Conservation (phyloP, 2,113 vertebrate species). For the Anolis carolinensis region DNA sequence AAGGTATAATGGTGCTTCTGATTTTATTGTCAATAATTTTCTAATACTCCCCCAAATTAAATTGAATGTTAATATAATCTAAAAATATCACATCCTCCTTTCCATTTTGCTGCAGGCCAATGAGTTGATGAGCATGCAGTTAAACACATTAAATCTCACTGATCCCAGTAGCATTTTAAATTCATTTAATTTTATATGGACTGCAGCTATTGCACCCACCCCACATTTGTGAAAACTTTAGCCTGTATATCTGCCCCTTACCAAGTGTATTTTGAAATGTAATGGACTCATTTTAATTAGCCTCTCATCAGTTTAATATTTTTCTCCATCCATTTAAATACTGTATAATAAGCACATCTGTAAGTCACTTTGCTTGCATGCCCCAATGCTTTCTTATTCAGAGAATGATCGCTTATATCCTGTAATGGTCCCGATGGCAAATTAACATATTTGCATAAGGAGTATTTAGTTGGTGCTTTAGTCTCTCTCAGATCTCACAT, state of each 20-base stretch:
- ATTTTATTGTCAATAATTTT: background rate
- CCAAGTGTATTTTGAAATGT: constrained; percentile 59
- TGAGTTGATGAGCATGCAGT: background rate
- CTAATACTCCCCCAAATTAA: background rate
- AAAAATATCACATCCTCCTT: background rate
- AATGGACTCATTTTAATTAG: constrained; percentile 60
- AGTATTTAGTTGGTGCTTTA: constrained; percentile 46
- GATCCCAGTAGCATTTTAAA: constrained; percentile 18
- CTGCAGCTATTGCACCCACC: background rate
- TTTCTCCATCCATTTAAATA: constrained; percentile 60
- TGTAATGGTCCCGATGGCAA: constrained; percentile 57
- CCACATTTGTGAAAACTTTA: background rate
- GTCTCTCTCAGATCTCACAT: constrained; percentile 44
- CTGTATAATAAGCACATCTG: constrained; percentile 57
- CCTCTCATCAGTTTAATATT: constrained; percentile 59
- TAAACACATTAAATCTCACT: background rate
- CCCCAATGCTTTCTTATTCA: constrained; percentile 45
- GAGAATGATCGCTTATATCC: constrained; percentile 56
- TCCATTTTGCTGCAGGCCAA: background rate
- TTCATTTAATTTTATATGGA: constrained; percentile 38
- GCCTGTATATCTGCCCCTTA: constrained; percentile 33
- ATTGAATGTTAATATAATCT: too few species aligned
- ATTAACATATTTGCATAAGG: constrained; percentile 58
- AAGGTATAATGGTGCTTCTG: background rate
- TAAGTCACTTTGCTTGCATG: constrained; percentile 52